These are phyloP conservation scores for Zoanthus solanderi DNA, from an alignment of 92 coral and sea anemone species.

Conservation along the genomic window DNA sequence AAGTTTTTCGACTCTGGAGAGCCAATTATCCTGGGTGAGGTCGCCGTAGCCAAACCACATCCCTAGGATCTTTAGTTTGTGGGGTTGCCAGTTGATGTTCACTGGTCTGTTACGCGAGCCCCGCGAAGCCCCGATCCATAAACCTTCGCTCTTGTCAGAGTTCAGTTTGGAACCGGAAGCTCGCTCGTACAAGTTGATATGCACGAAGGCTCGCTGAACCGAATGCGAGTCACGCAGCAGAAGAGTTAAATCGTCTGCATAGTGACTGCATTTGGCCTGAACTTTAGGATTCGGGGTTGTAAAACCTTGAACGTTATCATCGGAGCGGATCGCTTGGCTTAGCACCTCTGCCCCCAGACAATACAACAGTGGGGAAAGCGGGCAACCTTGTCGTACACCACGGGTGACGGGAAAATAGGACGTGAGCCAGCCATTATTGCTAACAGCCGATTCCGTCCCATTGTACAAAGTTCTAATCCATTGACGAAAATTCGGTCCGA, in stretches of 20 bases:
- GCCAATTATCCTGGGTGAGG: background rate
- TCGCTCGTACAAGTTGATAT: background rate
- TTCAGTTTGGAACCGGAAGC: constrained; percentile 1
- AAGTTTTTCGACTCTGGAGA: background rate
- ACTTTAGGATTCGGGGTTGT: no score
- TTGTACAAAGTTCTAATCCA: background rate
- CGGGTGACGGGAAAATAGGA: no score
- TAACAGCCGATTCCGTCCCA: background rate
- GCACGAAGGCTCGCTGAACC: background rate
- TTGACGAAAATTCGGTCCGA: no score
- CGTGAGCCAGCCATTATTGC: background rate
- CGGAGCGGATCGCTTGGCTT: no score
- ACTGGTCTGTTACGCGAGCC: background rate
- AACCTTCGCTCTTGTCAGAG: background rate
- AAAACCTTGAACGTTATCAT: no score
- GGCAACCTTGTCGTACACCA: background rate
- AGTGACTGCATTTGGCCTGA: no score
- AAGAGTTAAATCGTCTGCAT: background rate
- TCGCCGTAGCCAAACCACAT: background rate
- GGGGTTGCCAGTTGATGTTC: background rate
- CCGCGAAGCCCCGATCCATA: background rate
- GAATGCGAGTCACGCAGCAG: background rate
- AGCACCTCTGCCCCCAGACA: no score
- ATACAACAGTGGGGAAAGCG: background rate
- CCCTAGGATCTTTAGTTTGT: background rate